Conservation (phyloP, 2,113 vertebrate genomes). For the Ailuropoda melanoleuca region DNA sequence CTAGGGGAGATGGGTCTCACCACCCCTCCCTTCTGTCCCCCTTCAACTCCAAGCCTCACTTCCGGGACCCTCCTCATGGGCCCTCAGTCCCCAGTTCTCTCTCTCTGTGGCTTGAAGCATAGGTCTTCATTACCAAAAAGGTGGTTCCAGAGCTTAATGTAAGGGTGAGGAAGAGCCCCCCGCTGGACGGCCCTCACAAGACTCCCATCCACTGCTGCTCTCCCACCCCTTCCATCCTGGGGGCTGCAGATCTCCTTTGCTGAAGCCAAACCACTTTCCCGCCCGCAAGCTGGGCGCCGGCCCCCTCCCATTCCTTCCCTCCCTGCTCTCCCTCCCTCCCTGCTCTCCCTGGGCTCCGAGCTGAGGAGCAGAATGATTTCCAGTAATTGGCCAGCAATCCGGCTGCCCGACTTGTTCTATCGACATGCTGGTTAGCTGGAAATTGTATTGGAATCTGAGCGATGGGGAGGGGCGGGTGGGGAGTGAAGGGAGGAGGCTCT, state of each 20-base stretch:
- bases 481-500: background rate
- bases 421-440: slow-evolving; percentile 80
- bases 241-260: background rate
- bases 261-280: background rate
- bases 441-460: slow-evolving; percentile 80
- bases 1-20: background rate
- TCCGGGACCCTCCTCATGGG: background rate
- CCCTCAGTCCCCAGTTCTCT: background rate
- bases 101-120: background rate
- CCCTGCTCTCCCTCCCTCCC: background rate
- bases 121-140: background rate
- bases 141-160: background rate
- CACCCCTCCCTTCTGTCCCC: too few relatives aligned
- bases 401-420: slow-evolving; percentile 75
- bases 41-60: background rate
- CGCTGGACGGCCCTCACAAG: background rate
- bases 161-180: background rate
- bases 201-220: background rate
- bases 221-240: background rate
- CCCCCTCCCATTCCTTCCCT: background rate
- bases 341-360: slow-evolving; percentile 34
- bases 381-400: slow-evolving; percentile 80
- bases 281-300: background rate
- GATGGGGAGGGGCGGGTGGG: background rate
- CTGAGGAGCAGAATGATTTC: slow-evolving; percentile 81